Conservation (phyloP, 2,888 invertebrate genomes). For the Pilophorus perplexus region DNA sequence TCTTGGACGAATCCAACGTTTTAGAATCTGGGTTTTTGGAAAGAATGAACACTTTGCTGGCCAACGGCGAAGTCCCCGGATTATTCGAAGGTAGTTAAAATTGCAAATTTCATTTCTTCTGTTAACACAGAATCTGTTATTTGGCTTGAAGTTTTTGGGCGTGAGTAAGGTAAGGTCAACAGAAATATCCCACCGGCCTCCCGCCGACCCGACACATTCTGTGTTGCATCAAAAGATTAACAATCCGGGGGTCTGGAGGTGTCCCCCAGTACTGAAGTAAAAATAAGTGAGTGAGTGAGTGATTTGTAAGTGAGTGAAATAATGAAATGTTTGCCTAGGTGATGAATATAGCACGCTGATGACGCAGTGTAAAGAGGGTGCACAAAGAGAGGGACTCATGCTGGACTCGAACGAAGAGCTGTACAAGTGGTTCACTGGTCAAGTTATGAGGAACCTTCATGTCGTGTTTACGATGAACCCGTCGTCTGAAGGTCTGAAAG, state of each 20-base stretch:
- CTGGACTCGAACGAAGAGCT: constrained; percentile 96
- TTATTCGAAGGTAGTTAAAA: constrained; percentile 80
- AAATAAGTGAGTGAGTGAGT: too few relatives aligned
- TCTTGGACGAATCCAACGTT: constrained; percentile 98
- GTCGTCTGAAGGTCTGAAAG: constrained; percentile 95
- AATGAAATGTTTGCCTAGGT: constrained; percentile 60
- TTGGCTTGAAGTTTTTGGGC: too few relatives aligned
- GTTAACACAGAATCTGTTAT: too few relatives aligned
- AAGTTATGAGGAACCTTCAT: constrained; percentile 98
- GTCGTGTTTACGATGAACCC: constrained; percentile 99
- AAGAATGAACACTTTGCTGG: constrained; percentile 96
- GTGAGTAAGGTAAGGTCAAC: neutral
- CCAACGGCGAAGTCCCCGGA: constrained; percentile 97
- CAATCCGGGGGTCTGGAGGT: too few relatives aligned
- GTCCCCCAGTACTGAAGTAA: too few relatives aligned
- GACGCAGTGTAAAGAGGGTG: constrained; percentile 99
- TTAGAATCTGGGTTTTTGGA: constrained; percentile 98
- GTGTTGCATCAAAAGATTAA: too few relatives aligned
- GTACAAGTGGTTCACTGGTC: constrained; percentile 99
- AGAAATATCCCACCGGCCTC: too few relatives aligned
- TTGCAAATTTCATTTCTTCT: too few relatives aligned
- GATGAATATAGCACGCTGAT: constrained; percentile 98
- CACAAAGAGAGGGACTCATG: constrained; percentile 96
- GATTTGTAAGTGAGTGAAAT: too few relatives aligned
- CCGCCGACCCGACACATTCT: too few relatives aligned